Percentiles rank a stretch among this genome's conserved stretches.
Evolutionary conservation across 2,888 invertebrate genomes (phyloP).

Genomic region (Caenorhabditis sp.): DNA sequence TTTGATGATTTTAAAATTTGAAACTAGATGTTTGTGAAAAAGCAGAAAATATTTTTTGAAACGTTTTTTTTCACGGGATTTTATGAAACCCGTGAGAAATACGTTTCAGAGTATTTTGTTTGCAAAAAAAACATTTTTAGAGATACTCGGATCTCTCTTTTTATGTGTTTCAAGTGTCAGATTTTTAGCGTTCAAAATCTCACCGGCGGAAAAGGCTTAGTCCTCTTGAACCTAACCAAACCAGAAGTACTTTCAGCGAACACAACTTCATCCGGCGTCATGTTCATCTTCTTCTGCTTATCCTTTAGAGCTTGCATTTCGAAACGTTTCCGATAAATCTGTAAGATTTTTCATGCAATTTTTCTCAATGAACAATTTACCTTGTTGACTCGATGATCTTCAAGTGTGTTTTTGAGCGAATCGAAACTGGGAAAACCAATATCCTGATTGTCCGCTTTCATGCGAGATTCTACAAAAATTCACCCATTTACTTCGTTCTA

Average conservation of each 20-base stretch:
- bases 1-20: no score
- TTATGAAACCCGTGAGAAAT: no score
- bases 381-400: constrained; percentile 38
- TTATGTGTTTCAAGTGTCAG: no score
- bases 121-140: no score
- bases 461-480: constrained; percentile 8
- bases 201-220: constrained; percentile 48
- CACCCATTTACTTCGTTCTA: neutral
- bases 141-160: no score
- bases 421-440: constrained; percentile 26
- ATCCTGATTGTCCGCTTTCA: constrained; percentile 32
- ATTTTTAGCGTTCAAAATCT: neutral
- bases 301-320: constrained; percentile 38
- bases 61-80: no score
- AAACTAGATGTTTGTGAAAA: no score
- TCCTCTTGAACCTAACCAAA: constrained; percentile 32
- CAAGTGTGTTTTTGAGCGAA: constrained; percentile 15
- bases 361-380: neutral
- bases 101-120: no score
- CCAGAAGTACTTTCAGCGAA: constrained; percentile 24
- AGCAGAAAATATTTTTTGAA: no score
- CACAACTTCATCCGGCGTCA: constrained; percentile 40
- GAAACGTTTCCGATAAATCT: constrained; percentile 44
- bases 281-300: constrained; percentile 35
- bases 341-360: neutral